A percentile compares a stretch with the other conserved stretches of the same genome.
Evolutionary conservation across 2,888 invertebrate species (phyloP).

Genomic region (Ptychoptera albimana): DNA sequence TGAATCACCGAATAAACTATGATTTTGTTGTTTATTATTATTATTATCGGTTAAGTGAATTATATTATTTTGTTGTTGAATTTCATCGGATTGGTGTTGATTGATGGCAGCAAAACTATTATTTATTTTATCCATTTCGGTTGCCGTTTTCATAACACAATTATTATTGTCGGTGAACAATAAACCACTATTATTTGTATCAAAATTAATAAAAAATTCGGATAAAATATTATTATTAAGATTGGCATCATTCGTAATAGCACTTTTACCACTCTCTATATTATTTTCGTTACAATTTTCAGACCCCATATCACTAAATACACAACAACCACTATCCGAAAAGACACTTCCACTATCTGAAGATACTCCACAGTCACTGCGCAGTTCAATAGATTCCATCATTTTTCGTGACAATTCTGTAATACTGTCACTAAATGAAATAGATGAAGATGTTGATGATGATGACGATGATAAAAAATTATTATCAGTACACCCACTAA

Average conservation of each 20-base stretch:
- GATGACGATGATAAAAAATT: background rate
- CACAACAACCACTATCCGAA: constrained; percentile 16
- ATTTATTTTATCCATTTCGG: constrained; percentile 9
- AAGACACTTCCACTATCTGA: constrained; percentile 16
- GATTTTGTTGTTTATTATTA: background rate
- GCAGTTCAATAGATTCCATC: constrained; percentile 26
- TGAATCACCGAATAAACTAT: constrained; percentile 9
- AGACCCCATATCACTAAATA: constrained; percentile 13
- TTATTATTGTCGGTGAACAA: constrained; percentile 7
- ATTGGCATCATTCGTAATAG: background rate
- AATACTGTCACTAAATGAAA: constrained; percentile 24
- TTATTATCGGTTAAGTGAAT: background rate
- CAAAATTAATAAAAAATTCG: background rate
- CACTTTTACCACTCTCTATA: background rate
- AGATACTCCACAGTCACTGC: constrained; percentile 6
- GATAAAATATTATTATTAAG: background rate
- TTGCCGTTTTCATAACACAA: constrained; percentile 9
- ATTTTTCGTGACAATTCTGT: constrained; percentile 30
- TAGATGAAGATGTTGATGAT: constrained; percentile 1
- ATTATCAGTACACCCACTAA: background rate
- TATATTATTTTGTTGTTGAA: constrained; percentile 5
- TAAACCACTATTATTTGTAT: background rate
- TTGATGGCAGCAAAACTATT: constrained; percentile 7
- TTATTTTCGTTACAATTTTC: background rate
- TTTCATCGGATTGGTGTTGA: constrained; percentile 4